Conservation (phyloP, 1,140 invertebrate genomes). For the Drosophila bipectinata region DNA sequence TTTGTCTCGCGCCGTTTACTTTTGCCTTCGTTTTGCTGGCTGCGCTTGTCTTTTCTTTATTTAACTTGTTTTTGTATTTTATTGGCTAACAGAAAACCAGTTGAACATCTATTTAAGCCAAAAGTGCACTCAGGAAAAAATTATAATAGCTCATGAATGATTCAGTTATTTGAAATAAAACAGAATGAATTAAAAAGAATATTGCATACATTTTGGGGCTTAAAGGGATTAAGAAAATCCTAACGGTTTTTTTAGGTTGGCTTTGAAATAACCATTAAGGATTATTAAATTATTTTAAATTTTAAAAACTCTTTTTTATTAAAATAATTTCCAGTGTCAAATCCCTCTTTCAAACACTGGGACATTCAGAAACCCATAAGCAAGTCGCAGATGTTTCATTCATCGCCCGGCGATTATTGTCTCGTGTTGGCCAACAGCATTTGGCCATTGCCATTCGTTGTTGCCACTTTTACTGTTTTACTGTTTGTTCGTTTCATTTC, state of each 20-base stretch:
- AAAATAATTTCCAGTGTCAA: background rate
- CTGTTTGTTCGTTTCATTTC: conserved; percentile 46
- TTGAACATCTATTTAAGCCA: conserved; percentile 63
- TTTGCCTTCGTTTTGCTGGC: conserved; percentile 61
- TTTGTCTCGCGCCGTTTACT: conserved; percentile 68
- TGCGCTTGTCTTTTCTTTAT: conserved; percentile 33
- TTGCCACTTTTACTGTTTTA: conserved; percentile 57
- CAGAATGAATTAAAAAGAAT: too few species aligned
- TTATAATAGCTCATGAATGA: background rate
- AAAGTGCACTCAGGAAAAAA: conserved; percentile 11
- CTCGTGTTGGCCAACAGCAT: conserved; percentile 42
- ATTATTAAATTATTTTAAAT: too few species aligned
- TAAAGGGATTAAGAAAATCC: too few species aligned
- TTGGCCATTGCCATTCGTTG: conserved; percentile 37
- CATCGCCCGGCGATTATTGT: conserved; percentile 16
- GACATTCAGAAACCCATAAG: conserved; percentile 20
- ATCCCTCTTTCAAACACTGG: background rate
- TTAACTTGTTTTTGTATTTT: conserved; percentile 42
- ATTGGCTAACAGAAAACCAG: conserved; percentile 65
- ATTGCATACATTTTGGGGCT: too few species aligned
- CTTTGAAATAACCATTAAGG: too few species aligned
- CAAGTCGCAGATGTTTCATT: conserved; percentile 49
- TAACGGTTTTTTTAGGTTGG: too few species aligned
- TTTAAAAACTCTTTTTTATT: too few species aligned
- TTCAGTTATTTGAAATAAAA: too few species aligned